phyloP scores from a whole-genome alignment of 2,888 invertebrate species.

The Scaptomyza caliginosa region DNA sequence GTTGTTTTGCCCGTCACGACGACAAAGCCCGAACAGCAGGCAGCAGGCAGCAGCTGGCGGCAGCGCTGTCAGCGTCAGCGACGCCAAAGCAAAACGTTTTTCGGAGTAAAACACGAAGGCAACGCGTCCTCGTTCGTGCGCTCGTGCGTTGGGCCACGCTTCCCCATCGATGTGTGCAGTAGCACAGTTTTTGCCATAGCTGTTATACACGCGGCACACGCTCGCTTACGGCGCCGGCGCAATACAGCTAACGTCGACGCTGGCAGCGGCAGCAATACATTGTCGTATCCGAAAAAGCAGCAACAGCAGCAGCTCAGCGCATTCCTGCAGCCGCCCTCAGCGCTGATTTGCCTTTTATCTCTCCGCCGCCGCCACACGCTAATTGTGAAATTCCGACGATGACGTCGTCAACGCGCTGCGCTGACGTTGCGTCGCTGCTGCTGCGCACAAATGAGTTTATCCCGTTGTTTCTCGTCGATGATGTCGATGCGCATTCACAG shows the following conservation, averaged over 20 bases:
- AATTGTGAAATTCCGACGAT: conserved; percentile 60
- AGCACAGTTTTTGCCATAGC: conserved; percentile 35
- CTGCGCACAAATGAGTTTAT: conserved; percentile 35
- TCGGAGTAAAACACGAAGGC: conserved; percentile 46
- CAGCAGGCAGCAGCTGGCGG: conserved; percentile 8
- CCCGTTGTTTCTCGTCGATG: conserved; percentile 31
- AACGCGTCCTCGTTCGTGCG: neutral
- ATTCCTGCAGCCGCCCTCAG: conserved; percentile 51
- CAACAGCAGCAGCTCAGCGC: conserved; percentile 19
- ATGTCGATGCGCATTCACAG: conserved; percentile 11
- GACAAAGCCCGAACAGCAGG: conserved; percentile 12
- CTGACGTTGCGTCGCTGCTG: conserved; percentile 1
- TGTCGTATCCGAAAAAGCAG: conserved; percentile 27
- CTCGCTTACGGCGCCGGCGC: conserved; percentile 43
- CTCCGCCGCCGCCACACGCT: conserved; percentile 26
- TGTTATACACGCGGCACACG: conserved; percentile 33
- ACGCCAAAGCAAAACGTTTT: conserved; percentile 15
- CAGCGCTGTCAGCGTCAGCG: conserved; percentile 10
- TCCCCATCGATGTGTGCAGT: no score
- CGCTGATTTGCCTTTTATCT: conserved; percentile 52
- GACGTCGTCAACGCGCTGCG: conserved; percentile 16
- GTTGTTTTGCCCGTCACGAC: conserved; percentile 6
- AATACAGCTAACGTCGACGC: conserved; percentile 20
- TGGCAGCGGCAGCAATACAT: neutral
- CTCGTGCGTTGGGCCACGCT: conserved; percentile 8